Evolutionary conservation across 2,797 vertebrate species (phyloP).

Genomic region (Cebuella pygmaea): DNA sequence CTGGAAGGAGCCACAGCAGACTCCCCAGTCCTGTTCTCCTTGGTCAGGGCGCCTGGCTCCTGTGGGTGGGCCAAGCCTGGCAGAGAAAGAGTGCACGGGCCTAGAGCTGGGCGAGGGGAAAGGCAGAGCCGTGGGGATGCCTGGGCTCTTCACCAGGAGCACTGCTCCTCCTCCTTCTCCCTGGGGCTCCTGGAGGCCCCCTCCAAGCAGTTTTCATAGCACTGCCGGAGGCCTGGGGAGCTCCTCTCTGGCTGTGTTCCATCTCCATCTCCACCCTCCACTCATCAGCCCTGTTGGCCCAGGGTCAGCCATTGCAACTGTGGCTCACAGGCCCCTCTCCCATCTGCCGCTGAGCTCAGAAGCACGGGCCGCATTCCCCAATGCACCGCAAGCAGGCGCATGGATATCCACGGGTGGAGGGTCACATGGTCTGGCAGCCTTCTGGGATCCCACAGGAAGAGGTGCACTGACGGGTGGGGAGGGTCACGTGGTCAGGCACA

Average conservation of each 20-base stretch:
- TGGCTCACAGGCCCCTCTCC: neutral
- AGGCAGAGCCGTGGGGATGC: neutral
- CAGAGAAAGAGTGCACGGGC: neutral
- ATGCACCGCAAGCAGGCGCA: fast-evolving
- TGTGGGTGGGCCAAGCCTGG: neutral
- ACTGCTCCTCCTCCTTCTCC: too few species aligned
- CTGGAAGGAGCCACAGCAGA: neutral
- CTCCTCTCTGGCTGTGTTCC: neutral
- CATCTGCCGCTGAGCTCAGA: neutral
- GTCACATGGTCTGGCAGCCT: neutral
- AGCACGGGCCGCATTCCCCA: neutral
- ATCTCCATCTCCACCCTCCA: neutral
- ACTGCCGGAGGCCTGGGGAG: neutral
- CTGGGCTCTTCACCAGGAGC: neutral
- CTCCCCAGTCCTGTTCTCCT: neutral
- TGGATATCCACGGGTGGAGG: fast-evolving
- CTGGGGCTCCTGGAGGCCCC: neutral
- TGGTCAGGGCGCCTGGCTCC: neutral
- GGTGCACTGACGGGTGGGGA: neutral
- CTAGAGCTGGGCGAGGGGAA: too few species aligned
- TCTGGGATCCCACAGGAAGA: neutral
- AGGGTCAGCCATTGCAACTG: neutral
- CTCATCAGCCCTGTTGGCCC: neutral
- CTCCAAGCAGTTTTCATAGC: neutral
- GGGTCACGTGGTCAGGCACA: neutral